These are phyloP conservation scores for Meliscaeva auricollis DNA, from an alignment of 2,888 invertebrate species.

Conservation along the genomic window DNA sequence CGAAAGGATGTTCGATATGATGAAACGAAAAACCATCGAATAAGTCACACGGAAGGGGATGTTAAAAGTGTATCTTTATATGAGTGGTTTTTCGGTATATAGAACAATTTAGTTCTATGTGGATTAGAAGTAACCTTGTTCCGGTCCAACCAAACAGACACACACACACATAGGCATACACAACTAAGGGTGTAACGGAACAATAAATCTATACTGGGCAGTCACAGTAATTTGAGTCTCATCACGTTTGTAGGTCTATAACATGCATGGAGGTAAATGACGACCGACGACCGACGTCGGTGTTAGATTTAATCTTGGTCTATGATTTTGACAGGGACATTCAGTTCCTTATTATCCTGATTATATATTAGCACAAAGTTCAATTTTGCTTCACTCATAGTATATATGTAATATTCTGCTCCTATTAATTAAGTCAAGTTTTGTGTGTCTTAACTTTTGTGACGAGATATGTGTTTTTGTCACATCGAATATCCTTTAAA, in stretches of 20 bases:
- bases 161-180: conserved; percentile 6
- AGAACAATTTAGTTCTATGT: background rate
- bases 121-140: conserved; percentile 41
- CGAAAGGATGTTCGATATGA: conserved; percentile 47
- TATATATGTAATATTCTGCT: background rate
- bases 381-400: too few species aligned
- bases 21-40: conserved; percentile 59
- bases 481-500: conserved; percentile 45
- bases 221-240: conserved; percentile 60
- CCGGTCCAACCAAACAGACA: conserved; percentile 2
- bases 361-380: conserved; percentile 22
- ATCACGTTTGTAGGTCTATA: conserved; percentile 1
- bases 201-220: conserved; percentile 39
- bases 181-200: conserved; percentile 1
- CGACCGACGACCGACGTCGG: background rate
- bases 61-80: conserved; percentile 50
- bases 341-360: conserved; percentile 71
- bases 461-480: conserved; percentile 55
- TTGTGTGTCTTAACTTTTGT: conserved; percentile 18
- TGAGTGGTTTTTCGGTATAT: background rate
- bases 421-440: conserved; percentile 58
- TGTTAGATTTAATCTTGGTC: conserved; percentile 69
- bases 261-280: conserved; percentile 1
- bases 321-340: conserved; percentile 72
- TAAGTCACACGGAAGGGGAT: conserved; percentile 49